Evolutionary conservation across 23 tunicate species (phyloP), one percentile per base, ranked within the genome.

Genomic region (Aplidium turbinatum): DNA sequence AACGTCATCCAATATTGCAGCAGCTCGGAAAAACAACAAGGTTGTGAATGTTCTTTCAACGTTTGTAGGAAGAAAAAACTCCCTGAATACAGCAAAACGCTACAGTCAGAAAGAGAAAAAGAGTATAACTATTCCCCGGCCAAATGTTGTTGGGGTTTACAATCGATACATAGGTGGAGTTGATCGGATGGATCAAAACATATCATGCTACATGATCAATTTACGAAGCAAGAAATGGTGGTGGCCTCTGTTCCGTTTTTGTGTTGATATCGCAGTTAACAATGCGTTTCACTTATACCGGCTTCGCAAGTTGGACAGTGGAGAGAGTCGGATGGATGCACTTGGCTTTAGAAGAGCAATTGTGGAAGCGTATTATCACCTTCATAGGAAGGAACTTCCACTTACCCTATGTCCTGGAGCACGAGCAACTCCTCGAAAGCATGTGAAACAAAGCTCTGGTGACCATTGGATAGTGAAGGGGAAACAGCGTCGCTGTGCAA

Each of bases 171-270:
- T 65, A 27, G 72, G 72, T 18, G 50, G 50, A 6, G 72, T 65
- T 6, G 72, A 65, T 65, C 22, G 72, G 3, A 36, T 36, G 72
- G 72, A 65, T 65, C 68, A 60, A 29, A n/a, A n/a, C n/a, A n/a
- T n/a, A n/a, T 54, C 60, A 6, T 11, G 19, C 35, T 70, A 70
- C 38, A 70, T 70, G 76, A 28, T 70, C 19, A 47, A 70, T 38
- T 22, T 11, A 21, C 7, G 76, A 47, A 70, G 76, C 76, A 70
- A 70, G 26, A 47, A 70, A 28, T 70, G 76, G 76, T 70, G 76
- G 76, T 70, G 76, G 76, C 76, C 58, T 5, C 2, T 46, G 19
- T 70, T 70, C 47, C 58, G 76, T 4, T 70, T 70, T 29, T 70
- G 35, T 25, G 45, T 70, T 9, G 58, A 70, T 30, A 58, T 70